Base-by-base conservation (phyloP, 2,888 invertebrate genomes). In the Cosmia trapezina region DNA sequence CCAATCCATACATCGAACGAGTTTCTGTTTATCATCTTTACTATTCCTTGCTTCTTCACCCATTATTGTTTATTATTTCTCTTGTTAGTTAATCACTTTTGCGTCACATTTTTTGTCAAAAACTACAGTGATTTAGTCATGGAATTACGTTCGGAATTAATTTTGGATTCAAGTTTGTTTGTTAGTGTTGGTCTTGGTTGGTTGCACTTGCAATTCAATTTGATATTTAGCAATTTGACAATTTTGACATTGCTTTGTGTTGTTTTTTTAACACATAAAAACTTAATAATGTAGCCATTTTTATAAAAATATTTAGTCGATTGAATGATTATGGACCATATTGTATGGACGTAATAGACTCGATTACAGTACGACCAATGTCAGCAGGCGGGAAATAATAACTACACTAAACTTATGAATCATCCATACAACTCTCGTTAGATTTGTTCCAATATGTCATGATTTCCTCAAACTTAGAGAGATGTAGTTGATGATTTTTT, bases 1-100 rank as follows among this genome's bases (percentile, higher is more conserved):
- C 96, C 96, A 96, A 78, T 95, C 93, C 82, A 92, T 80, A 79
- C 96, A 96, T 6, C 95, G 93, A 2, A 88, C 63, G 1, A 93
- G 70, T 81, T 89, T 91, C 2, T 80, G 54, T 79, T 91, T 90
- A 69, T 70, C 53, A 61, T 64, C 69, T 70, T 66, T 70, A 45
- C 5, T 19, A 47, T 17, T 73, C 7, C 22, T 62, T 43, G 51
- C 33, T 71, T 76, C 66, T 56, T 73, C 75, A n/a, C 57, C 65
- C 84, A 81, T 81, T 56, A 12, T 60, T 53, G 22, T 28, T 59
- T 28, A 12, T 54, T 22, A 43, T 9, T 57, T 14, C 0, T 33
- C 6, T 45, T 59, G 12, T 54, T 17, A 9, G 2, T 41, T 51
- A 12, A 54, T 37, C 28, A 64, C 22, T n/a, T 28, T 19, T 9